Percentiles rank a stretch among this genome's conserved stretches.
Evolutionary conservation across 2,797 vertebrate genomes (phyloP).

Genomic region (Galagoides demidoff): DNA sequence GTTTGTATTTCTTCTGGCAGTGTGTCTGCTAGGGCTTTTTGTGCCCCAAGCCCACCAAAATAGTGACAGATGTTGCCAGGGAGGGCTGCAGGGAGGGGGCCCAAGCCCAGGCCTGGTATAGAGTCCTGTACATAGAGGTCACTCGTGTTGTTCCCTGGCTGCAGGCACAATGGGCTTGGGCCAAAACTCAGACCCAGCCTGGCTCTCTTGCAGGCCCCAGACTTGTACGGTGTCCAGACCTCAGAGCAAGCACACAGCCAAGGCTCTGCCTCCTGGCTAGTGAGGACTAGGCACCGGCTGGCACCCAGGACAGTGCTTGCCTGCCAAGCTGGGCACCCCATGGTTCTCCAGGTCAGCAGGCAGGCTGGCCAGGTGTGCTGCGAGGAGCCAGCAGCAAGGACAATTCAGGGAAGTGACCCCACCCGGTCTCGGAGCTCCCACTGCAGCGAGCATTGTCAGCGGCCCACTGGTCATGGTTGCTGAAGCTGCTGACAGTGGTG

Average conservation of each 20-base stretch:
- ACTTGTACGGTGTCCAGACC: neutral
- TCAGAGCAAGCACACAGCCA: neutral
- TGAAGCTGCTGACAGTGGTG: conserved; percentile 52
- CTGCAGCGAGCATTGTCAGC: conserved; percentile 44
- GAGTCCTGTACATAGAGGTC: neutral
- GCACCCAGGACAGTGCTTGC: conserved; percentile 22
- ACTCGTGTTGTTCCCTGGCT: neutral
- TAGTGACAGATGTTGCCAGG: neutral
- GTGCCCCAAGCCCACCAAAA: neutral
- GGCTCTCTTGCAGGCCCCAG: neutral
- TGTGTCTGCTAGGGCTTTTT: neutral
- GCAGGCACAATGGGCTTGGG: neutral
- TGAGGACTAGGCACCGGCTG: neutral
- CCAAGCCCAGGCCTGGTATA: neutral
- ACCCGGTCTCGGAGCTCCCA: conserved; percentile 17
- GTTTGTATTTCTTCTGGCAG: neutral
- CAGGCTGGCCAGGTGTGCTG: conserved; percentile 61
- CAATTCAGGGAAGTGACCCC: conserved; percentile 79
- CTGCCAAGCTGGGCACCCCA: neutral
- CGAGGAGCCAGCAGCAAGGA: neutral
- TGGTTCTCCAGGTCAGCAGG: neutral
- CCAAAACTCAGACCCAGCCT: conserved; percentile 14
- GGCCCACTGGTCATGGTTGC: neutral
- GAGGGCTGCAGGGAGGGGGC: neutral
- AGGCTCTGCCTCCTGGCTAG: neutral